A percentile compares a stretch with the other conserved stretches of the same genome.
These are phyloP conservation scores for Thereva nobilitata DNA, from an alignment of 2,888 invertebrate genomes.

Conservation along the genomic window DNA sequence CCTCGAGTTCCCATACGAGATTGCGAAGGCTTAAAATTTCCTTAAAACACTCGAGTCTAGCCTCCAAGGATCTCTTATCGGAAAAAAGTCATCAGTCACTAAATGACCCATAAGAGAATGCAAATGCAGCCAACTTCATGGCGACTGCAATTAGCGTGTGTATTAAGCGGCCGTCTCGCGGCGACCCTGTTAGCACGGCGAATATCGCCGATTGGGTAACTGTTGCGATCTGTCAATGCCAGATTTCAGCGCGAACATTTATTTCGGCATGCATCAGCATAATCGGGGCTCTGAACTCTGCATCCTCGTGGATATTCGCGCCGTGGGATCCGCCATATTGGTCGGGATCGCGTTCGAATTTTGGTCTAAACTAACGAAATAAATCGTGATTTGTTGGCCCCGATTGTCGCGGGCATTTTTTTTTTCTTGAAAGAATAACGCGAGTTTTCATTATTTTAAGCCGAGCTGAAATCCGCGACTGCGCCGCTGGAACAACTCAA, in stretches of 20 bases:
- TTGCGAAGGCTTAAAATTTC: constrained; percentile 5
- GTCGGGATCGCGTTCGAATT: background rate
- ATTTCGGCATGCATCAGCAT: no score
- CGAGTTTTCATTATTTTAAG: constrained; percentile 24
- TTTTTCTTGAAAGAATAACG: constrained; percentile 11
- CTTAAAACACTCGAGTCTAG: background rate
- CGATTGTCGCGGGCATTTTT: constrained; percentile 10
- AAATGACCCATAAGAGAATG: constrained; percentile 28
- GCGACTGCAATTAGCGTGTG: constrained; percentile 21
- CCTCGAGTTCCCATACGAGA: constrained; percentile 14
- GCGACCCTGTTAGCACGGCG: no score
- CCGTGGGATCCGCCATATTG: no score
- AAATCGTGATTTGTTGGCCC: constrained; percentile 30
- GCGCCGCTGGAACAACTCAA: constrained; percentile 18
- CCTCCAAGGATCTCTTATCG: constrained; percentile 19
- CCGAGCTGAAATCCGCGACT: constrained; percentile 1
- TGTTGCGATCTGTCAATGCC: constrained; percentile 6
- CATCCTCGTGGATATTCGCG: no score
- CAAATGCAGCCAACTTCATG: constrained; percentile 10
- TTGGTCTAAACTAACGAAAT: constrained; percentile 23
- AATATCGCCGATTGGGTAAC: constrained; percentile 16
- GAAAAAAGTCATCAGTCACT: constrained; percentile 29
- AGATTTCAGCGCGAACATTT: no score
- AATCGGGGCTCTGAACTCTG: no score
- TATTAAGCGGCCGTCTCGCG: background rate